Conservation (phyloP, 2,113 vertebrate species). For the Prolemur simus region DNA sequence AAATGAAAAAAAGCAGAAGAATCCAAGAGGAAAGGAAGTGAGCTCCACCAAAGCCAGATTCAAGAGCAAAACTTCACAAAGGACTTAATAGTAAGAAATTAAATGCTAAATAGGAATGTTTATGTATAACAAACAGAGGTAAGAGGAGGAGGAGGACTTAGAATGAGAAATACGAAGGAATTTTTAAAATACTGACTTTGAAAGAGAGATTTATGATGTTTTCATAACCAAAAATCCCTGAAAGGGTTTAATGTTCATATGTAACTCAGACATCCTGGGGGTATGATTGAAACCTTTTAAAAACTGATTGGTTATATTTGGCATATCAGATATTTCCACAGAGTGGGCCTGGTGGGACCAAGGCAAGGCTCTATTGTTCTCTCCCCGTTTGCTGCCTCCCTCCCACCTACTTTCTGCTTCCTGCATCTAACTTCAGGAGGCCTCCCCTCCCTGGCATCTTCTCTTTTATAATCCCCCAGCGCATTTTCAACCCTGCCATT, state of each 20-base stretch:
- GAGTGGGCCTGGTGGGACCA: background rate
- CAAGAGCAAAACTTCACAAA: background rate
- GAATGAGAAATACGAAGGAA: background rate
- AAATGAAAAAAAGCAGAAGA: constrained; percentile 42
- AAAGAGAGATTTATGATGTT: background rate
- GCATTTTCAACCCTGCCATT: background rate
- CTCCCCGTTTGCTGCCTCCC: background rate
- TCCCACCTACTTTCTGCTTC: background rate
- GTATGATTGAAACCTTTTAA: background rate
- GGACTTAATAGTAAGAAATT: background rate
- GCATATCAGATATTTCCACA: background rate
- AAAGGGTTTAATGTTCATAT: background rate
- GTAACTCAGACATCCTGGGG: background rate
- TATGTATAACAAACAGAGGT: background rate
- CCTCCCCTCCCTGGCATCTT: background rate
- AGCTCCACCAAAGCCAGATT: background rate
- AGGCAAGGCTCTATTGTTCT: background rate
- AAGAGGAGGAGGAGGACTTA: background rate
- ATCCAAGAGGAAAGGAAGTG: constrained; percentile 20
- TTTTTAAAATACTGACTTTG: background rate
- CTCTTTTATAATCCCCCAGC: background rate
- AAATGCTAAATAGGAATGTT: background rate
- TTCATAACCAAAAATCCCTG: background rate
- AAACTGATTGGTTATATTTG: background rate
- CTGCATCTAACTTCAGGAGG: background rate